Evolutionary conservation across 2,113 vertebrate genomes (phyloP), one percentile per base, ranked within the genome.

Genomic region (Scomber scombrus): DNA sequence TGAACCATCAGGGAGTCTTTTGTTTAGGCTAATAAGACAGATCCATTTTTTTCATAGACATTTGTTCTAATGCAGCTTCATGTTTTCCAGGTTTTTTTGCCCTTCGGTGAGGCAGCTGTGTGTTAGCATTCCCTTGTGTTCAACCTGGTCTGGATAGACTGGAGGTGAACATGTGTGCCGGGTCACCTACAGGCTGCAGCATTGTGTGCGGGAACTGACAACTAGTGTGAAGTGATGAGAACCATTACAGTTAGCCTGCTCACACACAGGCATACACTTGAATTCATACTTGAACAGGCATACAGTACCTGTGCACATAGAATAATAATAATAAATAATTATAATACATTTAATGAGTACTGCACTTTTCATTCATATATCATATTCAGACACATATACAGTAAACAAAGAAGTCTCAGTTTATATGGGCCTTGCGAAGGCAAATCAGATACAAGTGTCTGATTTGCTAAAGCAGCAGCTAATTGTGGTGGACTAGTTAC

Each of bases 171-270:
- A 62, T 76, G 72, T 80, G 80, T 85, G 87, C 65, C 51, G 15
- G 84, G 80, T 91, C 85, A 75, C 85, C 50, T 45, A 26, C 69
- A 71, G 67, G 78, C 74, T 85, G 23, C 76, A 57, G 60, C 5
- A 4, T 31, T 55, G 67, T 82, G 80, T 80, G 78, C 84, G 75
- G 51, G 64, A 72, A 45, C 61, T 88, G 88, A 85, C 23, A 26
- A 3, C 23, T 26, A 60, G 88, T 91, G 93, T 93, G 85, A 85
- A 69, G 74, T 89, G 90, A 93, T 75, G 61, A 43, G 71, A 92
- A 88, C 82, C 91, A 91, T 81, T 76, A 80, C 91, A 73, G 84
- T 73, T 65, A 78, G 63, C 51, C 67, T 58, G 66, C 55, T 47
- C 77, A 77, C 7, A 63, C 52, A 61, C 18, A 47, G 8, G 34